Base-by-base conservation (phyloP, 2,888 invertebrate species). In the Campopleginae sp. region DNA sequence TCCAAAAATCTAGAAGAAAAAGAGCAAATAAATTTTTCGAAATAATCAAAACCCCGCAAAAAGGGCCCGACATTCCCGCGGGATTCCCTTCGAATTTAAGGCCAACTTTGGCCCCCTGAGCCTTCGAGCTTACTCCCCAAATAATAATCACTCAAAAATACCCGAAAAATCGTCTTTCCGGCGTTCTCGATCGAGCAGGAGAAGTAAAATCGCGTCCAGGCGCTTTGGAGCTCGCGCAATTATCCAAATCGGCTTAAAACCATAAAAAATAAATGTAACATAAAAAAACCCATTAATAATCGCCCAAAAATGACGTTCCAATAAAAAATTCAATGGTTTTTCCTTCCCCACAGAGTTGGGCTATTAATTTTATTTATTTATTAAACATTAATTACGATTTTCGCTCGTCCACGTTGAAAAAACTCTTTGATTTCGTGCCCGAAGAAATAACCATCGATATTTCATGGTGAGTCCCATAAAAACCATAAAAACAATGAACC, bases 161-260 rank as follows among this genome's bases (percentile, higher is more conserved):
- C 19, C 46, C 27, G 14, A 31, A 74, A n/a, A 14, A 48, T n/a
- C 46, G 31, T 46, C 17, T 66, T 6, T 31, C n/a, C n/a, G n/a
- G n/a, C n/a, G n/a, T n/a, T n/a, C n/a, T n/a, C n/a, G n/a, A 42
- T 23, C 58, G 58, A 33, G 17, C 38, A 5, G 8, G 27, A 42
- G 10, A 5, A 19, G 23, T n/a, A 0, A 44, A 27, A 23, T 27
- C 46, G 61, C 31, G 27, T 3, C 14, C 31, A 33, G 27, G 14
- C 51, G 51, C 27, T n/a, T n/a, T n/a, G n/a, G 38, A 58, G 38
- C 38, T 38, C 48, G 70, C 58, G 61, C 61, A 42, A 75, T 63
- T 51, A 42, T 70, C 76, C 81, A 76, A 70, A 81, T 81, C 81
- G 75, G 81, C 81, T 81, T 75, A 81, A 75, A 46, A 58, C 10